Percentiles rank a stretch among this genome's conserved stretches.
These are phyloP conservation scores for Sarcophaga bullata DNA, from an alignment of 1,140 invertebrate species.

Conservation along the genomic window DNA sequence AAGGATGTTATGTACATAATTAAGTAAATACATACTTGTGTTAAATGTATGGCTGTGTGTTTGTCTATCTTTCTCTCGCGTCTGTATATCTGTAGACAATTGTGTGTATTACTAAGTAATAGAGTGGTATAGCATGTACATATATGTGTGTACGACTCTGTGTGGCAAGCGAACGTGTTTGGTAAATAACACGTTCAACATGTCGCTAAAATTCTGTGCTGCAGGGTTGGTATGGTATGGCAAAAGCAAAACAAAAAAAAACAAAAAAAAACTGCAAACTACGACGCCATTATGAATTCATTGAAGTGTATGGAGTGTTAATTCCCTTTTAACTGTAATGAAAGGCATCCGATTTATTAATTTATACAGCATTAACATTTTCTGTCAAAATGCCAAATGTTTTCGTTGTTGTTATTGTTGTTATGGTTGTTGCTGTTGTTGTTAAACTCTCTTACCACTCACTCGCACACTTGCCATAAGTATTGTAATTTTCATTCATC, in stretches of 20 bases:
- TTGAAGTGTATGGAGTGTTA: constrained; percentile 32
- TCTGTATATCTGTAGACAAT: neutral
- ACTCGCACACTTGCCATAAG: neutral
- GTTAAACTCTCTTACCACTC: too few species aligned
- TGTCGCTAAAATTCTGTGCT: constrained; percentile 40
- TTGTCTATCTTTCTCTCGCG: too few species aligned
- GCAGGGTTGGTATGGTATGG: constrained; percentile 27
- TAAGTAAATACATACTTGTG: constrained; percentile 20
- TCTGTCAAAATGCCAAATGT: constrained; percentile 37
- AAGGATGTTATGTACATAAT: constrained; percentile 9
- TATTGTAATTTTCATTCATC: neutral
- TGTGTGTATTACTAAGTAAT: neutral
- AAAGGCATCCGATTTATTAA: constrained; percentile 41
- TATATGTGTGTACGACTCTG: constrained; percentile 11
- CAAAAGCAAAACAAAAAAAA: too few species aligned
- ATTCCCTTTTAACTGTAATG: constrained; percentile 33
- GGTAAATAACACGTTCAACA: constrained; percentile 43
- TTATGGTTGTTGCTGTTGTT: neutral
- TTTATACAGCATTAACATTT: constrained; percentile 39
- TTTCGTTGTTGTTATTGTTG: neutral
- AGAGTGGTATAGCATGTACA: neutral
- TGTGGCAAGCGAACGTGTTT: constrained; percentile 41
- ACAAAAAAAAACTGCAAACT: constrained; percentile 26
- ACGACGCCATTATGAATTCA: constrained; percentile 39
- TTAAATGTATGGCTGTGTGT: neutral